These are phyloP conservation scores for Morpho achilles DNA, from an alignment of 2,888 invertebrate genomes.

Conservation along the genomic window DNA sequence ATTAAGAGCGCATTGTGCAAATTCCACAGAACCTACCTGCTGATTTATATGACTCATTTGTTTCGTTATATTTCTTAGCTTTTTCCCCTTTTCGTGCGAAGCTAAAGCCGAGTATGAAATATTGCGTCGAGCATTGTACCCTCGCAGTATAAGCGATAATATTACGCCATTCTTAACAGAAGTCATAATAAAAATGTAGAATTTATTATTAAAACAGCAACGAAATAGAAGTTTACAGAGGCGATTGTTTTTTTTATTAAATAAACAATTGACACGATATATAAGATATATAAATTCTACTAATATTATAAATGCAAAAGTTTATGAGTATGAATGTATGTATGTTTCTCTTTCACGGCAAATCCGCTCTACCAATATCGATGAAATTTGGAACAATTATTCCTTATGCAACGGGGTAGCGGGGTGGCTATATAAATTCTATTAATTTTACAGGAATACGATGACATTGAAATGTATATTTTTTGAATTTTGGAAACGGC, in stretches of 20 bases:
- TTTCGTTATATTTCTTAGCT: slow-evolving; percentile 28
- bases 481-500: too few relatives aligned
- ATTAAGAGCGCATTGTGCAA: slow-evolving; percentile 62
- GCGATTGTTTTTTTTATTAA: neutral
- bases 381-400: too few relatives aligned
- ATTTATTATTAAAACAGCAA: slow-evolving; percentile 13
- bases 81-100: slow-evolving; percentile 21
- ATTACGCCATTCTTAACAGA: slow-evolving; percentile 18
- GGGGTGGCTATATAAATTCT: too few relatives aligned
- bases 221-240: neutral
- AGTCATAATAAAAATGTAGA: slow-evolving; percentile 20
- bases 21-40: slow-evolving; percentile 40
- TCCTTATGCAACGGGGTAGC: too few relatives aligned
- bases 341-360: too few relatives aligned
- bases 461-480: too few relatives aligned
- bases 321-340: too few relatives aligned
- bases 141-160: slow-evolving; percentile 17
- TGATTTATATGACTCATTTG: slow-evolving; percentile 31
- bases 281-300: too few relatives aligned
- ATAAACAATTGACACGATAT: too few relatives aligned
- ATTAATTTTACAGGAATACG: too few relatives aligned
- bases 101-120: slow-evolving; percentile 23
- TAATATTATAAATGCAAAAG: too few relatives aligned
- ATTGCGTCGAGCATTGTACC: slow-evolving; percentile 22
- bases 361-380: too few relatives aligned